Conservation (phyloP, 2,888 invertebrate genomes). For the Hyles lineata region DNA sequence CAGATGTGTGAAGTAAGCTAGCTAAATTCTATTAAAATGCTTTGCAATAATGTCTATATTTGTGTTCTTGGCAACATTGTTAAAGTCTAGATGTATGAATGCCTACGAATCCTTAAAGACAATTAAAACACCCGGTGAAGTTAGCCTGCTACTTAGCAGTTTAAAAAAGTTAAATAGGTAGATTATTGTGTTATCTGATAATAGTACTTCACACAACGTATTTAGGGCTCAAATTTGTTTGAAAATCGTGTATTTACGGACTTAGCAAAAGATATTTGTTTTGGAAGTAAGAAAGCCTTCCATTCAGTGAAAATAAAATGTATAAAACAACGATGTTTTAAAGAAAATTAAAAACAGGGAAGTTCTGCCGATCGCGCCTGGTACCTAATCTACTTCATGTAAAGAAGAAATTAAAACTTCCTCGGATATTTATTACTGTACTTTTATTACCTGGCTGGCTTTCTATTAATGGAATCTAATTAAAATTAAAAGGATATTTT, state of each 20-base stretch:
- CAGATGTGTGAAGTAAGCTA: background rate
- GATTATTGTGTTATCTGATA: slow-evolving; percentile 54
- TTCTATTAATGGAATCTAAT: slow-evolving; percentile 68
- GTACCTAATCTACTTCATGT: slow-evolving; percentile 79
- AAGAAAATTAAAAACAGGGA: slow-evolving; percentile 84
- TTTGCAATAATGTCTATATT: slow-evolving; percentile 5
- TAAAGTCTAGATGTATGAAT: slow-evolving; percentile 33
- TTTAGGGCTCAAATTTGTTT: slow-evolving; percentile 65
- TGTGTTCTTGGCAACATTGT: slow-evolving; percentile 12
- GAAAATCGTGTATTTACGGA: slow-evolving; percentile 32
- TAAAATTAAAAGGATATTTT: slow-evolving; percentile 53
- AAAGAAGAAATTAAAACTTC: slow-evolving; percentile 84
- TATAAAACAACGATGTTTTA: slow-evolving; percentile 81
- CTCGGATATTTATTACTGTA: slow-evolving; percentile 83
- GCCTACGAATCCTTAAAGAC: slow-evolving; percentile 55
- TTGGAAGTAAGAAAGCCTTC: slow-evolving; percentile 79
- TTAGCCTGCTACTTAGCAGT: slow-evolving; percentile 58
- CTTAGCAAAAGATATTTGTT: slow-evolving; percentile 71
- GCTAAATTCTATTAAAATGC: slow-evolving; percentile 9
- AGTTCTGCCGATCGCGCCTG: slow-evolving; percentile 80
- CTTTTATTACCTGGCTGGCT: slow-evolving; percentile 72
- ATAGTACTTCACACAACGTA: slow-evolving; percentile 58
- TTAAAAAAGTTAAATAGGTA: slow-evolving; percentile 69
- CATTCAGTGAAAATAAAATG: slow-evolving; percentile 79
- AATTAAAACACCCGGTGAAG: slow-evolving; percentile 58